Conservation (phyloP, 1,140 invertebrate species). For the Drosophila pachea region DNA sequence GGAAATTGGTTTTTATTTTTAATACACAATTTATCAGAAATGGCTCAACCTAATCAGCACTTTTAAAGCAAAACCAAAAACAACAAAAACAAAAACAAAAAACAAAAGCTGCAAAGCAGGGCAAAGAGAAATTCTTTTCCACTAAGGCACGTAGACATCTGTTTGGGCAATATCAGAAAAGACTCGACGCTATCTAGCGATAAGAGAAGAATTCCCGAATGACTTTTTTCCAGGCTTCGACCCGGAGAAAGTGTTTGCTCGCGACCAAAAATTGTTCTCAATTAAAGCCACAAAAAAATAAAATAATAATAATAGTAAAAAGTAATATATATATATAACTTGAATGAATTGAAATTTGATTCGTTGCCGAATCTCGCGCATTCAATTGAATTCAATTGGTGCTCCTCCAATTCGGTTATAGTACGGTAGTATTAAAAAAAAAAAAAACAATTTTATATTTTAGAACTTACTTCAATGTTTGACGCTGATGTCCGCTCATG, state of each 20-base stretch:
- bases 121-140: slow-evolving; percentile 9
- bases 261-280: background rate
- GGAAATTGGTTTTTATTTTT: slow-evolving; percentile 12
- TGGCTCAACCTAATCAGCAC: slow-evolving; percentile 21
- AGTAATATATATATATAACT: slow-evolving; percentile 2
- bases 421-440: slow-evolving; percentile 22
- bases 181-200: slow-evolving; percentile 42
- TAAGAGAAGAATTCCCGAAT: slow-evolving; percentile 50
- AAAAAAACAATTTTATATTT: slow-evolving; percentile 4
- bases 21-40: slow-evolving; percentile 7
- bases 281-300: background rate
- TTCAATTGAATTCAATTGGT: slow-evolving; percentile 53
- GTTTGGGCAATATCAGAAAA: slow-evolving; percentile 45
- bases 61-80: slow-evolving; percentile 9
- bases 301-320: background rate
- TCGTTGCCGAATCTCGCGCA: slow-evolving; percentile 35
- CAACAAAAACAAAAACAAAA: too few species aligned
- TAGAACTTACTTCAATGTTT: slow-evolving; percentile 69
- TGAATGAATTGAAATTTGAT: slow-evolving; percentile 40
- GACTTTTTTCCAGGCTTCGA: slow-evolving; percentile 16
- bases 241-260: slow-evolving; percentile 16
- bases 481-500: slow-evolving; percentile 77
- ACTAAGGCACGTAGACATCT: slow-evolving; percentile 46
- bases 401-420: slow-evolving; percentile 5
- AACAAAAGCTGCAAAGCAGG: background rate